Evolutionary conservation across 2,797 vertebrate species (phyloP), one percentile per base, ranked within the genome.

Genomic region (Anguilla marmorata): DNA sequence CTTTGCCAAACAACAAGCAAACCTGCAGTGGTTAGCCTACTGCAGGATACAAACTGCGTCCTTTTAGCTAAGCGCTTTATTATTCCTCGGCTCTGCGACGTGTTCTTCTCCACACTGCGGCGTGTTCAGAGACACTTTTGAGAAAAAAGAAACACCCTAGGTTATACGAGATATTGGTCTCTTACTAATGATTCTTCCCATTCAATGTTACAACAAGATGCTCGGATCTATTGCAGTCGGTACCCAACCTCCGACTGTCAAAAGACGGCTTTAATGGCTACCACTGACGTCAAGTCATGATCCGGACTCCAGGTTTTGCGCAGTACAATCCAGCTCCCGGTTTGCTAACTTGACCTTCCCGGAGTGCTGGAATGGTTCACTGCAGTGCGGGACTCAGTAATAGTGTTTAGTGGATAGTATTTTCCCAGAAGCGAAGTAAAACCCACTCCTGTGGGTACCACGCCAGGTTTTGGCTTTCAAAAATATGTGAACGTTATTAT

Each of bases 231-330:
- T 88, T 86, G 83, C 88, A 90, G 91, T 89, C 91, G 87, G 90
- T 41, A 88, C 86, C 82, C 74, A 91, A 88, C 91, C 91, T 66
- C 91, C 89, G 85, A 83, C 93, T 93, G 94, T 94, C 94, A 95
- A n/a, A 93, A 89, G 58, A 83, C 72, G 91, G 90, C 91, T 91
- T 92, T 92, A 94, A 93, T 93, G 94, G 93, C 93, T 94, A 94
- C 94, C 92, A 91, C 91, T 97, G 96, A 96, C 95, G 96, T 96
- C 95, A 92, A 89, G 90, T 92, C 89, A 92, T 93, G 94, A 95
- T 95, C 95, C 94, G 93, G 94, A 95, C 93, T 92, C 90, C 90
- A 92, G 86, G 87, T 94, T 96, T 95, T 95, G 95, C 95, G 95
- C 95, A 96, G 95, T 95, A 93, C 91, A 91, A 92, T 89, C 86